Evolutionary conservation across 2,113 vertebrate genomes (phyloP), one percentile per base, ranked within the genome.

Genomic region (Dasyurus viverrinus): DNA sequence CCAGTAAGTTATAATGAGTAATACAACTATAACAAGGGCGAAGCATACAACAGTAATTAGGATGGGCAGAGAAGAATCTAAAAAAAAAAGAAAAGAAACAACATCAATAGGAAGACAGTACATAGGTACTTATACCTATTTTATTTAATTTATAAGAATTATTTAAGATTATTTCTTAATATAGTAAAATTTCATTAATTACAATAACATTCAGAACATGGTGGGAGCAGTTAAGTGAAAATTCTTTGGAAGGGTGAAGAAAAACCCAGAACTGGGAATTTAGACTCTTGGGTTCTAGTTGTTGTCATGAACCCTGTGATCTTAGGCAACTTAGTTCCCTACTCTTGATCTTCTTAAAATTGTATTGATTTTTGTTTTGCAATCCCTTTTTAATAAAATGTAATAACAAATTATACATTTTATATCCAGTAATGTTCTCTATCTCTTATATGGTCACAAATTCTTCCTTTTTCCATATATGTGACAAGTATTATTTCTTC

Each of bases 61-160:
- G 89, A 98, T 97, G 27, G n/a, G 6, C 98, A 94, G 98, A 90
- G 91, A 0, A 93, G 93, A 91, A 97, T 95, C 97, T 98, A 89
- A 50, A 76, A n/a, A 93, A n/a, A 90, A 90, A 46, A 6, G 10
- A 42, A 90, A 90, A 93, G 68, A 76, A 6, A 24, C 93, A 55
- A 92, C 19, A 91, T 97, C 57, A 95, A 89, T 93, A 95, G 50
- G 89, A 94, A 84, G 47, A 92, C 8, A 0, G 30, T 84, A 50
- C 24, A 60, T 4, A 92, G 46, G n/a, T 95, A 90, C 46, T 52
- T 52, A 52, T 52, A 52, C 50, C 50, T 52, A 9, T 52, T 52
- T 52, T 52, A 5, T 9, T 89, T 25, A 89, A 46, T n/a, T 55
- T 91, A 47, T 2, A 60, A 96, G 27, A 54, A 19, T 90, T 46